Evolutionary conservation across 1,140 invertebrate species (phyloP).

Genomic region (Diachasmimorpha longicaudata): DNA sequence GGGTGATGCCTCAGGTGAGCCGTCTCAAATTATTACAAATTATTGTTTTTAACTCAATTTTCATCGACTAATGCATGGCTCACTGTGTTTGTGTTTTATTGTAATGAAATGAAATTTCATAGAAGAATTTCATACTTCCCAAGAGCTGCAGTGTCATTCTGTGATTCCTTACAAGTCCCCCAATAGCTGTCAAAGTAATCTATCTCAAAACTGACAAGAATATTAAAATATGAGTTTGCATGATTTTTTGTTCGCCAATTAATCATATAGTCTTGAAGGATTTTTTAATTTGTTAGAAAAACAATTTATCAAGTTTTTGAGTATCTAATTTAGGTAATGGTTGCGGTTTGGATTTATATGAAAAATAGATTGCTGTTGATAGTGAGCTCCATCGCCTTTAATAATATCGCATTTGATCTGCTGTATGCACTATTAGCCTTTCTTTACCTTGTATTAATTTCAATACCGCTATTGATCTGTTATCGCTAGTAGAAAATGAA

Average conservation of each 20-base stretch:
- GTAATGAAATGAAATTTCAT: constrained; percentile 11
- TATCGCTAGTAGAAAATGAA: constrained; percentile 19
- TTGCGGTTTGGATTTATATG: constrained; percentile 43
- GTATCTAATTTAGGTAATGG: constrained; percentile 30
- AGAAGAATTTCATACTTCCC: background rate
- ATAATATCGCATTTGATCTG: constrained; percentile 24
- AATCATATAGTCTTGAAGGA: constrained; percentile 3
- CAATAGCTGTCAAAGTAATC: background rate
- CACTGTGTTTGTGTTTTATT: constrained; percentile 18
- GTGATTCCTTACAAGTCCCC: background rate
- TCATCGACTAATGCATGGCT: constrained; percentile 31
- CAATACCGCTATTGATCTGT: constrained; percentile 20
- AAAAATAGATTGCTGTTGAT: background rate
- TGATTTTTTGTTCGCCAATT: background rate
- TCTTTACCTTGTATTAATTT: constrained; percentile 26
- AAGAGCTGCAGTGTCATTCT: background rate
- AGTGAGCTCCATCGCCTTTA: constrained; percentile 29
- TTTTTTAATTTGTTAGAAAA: constrained; percentile 58
- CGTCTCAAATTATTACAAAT: constrained; percentile 41
- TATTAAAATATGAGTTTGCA: background rate
- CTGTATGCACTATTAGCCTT: constrained; percentile 25
- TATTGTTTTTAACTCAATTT: constrained; percentile 5
- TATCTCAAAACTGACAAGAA: background rate
- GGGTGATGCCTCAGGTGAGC: constrained; percentile 57
- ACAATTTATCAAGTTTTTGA: constrained; percentile 54